phyloP scores from a whole-genome alignment of 2,797 vertebrate species.

The Microctenopoma lineatum region DNA sequence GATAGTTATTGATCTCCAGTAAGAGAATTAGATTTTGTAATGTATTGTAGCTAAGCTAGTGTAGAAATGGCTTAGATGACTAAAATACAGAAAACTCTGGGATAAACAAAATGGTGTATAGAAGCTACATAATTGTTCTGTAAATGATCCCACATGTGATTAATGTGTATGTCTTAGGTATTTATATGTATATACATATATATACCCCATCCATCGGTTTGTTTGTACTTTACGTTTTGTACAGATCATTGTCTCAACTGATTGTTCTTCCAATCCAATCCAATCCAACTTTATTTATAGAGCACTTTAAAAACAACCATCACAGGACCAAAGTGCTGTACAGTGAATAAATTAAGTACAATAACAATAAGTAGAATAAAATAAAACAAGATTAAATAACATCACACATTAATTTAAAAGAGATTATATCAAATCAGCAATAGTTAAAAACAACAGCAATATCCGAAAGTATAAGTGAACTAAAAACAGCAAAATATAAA shows the following conservation, averaged over 20 bases:
- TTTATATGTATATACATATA: background rate
- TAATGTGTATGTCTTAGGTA: background rate
- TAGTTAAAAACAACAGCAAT: too few relatives aligned
- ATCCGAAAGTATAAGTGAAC: too few relatives aligned
- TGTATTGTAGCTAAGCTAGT: constrained; percentile 12
- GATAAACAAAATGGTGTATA: constrained; percentile 8
- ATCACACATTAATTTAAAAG: too few relatives aligned
- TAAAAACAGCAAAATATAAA: too few relatives aligned
- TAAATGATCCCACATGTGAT: background rate
- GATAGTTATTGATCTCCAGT: constrained; percentile 53
- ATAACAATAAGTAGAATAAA: too few relatives aligned
- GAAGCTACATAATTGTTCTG: background rate
- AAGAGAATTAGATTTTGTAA: constrained; percentile 18
- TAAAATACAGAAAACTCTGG: constrained; percentile 11
- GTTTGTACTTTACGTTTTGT: background rate
- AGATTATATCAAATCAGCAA: too few relatives aligned
- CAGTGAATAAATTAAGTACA: too few relatives aligned
- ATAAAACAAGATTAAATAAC: too few relatives aligned
- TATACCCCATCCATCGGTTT: background rate
- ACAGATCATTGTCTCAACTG: constrained; percentile 2
- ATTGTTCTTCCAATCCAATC: constrained; percentile 12
- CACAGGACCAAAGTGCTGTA: too few relatives aligned
- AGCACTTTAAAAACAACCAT: too few relatives aligned
- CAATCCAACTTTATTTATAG: too few relatives aligned
- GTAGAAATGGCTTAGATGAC: background rate